Base-by-base conservation (phyloP, 2,113 vertebrate genomes). In the Ancistrus triradiatus region DNA sequence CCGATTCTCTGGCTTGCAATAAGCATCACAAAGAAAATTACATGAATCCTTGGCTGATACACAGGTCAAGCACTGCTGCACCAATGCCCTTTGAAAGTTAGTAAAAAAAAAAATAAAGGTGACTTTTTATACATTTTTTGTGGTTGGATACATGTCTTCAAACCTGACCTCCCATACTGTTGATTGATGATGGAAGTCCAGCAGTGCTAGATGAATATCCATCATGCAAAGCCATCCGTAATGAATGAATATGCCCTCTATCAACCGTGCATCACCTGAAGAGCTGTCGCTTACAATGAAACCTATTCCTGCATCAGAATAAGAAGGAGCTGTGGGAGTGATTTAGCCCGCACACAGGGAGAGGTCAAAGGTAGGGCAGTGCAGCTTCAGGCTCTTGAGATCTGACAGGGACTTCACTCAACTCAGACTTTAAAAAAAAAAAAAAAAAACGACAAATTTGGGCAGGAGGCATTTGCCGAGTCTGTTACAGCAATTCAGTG, bases 231-330 rank as follows among this genome's bases (percentile, higher is more conserved):
- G 68, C 78, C 76, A 58, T 74, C 66, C 57, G 25, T 82, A 83
- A 88, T 86, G 81, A 84, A 88, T 85, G 84, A 82, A 81, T 70
- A 78, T 79, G 81, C 84, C 83, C 83, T 80, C 80, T 81, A 85
- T 87, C 83, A 80, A 69, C 65, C 72, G 75, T 82, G 83, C 85
- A 84, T 85, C 83, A 81, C 79, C 80, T 77, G 79, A 84, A 78
- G 80, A 74, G 82, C 82, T 81, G 82, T 86, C 83, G 77, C 76
- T 78, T 62, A 56, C 71, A 75, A 71, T 76, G 74, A 79, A 80
- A 74, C 50, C 68, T 75, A 83, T 86, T 78, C 74, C 82, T 86
- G 78, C 80, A 77, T 78, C 73, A 75, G 74, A 76, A 73, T 63
- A 28, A 80, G 83, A 88, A 88, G 88, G 85, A 84, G 80, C 79